Evolutionary conservation across 2,888 invertebrate genomes (phyloP), one percentile per base, ranked within the genome.

Genomic region (Xestobium rufovillosum): DNA sequence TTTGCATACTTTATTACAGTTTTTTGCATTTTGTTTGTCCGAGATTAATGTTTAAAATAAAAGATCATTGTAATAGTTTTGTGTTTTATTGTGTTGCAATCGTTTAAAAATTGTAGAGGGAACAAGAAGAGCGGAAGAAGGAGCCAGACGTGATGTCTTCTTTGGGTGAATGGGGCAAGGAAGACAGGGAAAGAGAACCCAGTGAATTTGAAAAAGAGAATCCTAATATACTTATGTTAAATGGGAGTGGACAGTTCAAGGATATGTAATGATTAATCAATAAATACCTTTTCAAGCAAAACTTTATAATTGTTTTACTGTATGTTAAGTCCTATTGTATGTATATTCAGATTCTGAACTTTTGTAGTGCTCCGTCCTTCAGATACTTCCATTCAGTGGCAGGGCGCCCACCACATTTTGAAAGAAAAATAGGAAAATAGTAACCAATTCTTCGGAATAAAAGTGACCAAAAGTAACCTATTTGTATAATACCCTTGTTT

Each of bases 171-270:
- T 81, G 80, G 81, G 80, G 80, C 9, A 77, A 80, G 60, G 75
- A 77, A 54, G 80, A 81, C 59, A 66, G 83, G 16, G 75, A 74
- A 45, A 62, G 83, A 47, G 78, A 80, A 51, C 83, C 83, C 4
- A 82, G 82, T 1, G 76, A 82, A 45, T 84, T 84, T 55, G 83
- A 84, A 65, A 77, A 76, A 56, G 83, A 83, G 59, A 83, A 83
- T 66, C 83, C 83, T 14, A 82, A 84, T 64, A 83, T 84, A 51
- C 71, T 83, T 25, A 67, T 84, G 73, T 62, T 84, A 30, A 80
- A 83, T 62, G 76, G 76, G 47, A 80, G 78, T 44, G 82, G 80
- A 15, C 79, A 79, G 63, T 83, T 84, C 62, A 72, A 80, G 61
- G 81, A 83, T 59, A 83, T 83, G 83, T 83, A 64, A 46, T 28